phyloP scores from a whole-genome alignment of 1,140 invertebrate species.

The Teleogryllus occipitalis region DNA sequence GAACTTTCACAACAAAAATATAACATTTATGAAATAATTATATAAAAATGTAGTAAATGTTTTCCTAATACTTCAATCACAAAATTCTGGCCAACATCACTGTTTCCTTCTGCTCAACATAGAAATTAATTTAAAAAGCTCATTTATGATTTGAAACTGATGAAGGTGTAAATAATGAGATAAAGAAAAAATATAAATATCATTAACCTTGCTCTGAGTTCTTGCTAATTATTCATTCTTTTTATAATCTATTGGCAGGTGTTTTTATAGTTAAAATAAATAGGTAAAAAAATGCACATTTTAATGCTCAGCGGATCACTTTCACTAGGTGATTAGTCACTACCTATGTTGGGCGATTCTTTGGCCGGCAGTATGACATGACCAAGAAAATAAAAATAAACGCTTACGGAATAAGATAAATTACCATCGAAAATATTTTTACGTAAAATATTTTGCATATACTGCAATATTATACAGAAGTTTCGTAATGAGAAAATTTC shows the following conservation, averaged over 20 bases:
- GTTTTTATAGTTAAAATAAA: no score
- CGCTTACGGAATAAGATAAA: background rate
- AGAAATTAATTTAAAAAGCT: no score
- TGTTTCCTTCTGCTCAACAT: no score
- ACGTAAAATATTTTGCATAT: no score
- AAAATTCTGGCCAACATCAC: no score
- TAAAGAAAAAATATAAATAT: background rate
- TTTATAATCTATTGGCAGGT: no score
- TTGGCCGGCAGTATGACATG: background rate
- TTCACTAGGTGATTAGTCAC: background rate
- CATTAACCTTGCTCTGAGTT: no score
- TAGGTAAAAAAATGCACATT: no score
- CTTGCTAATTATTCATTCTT: no score
- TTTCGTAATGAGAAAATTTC: no score
- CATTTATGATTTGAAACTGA: background rate
- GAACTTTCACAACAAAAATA: background rate
- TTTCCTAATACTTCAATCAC: background rate
- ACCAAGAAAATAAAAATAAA: constrained; percentile 2
- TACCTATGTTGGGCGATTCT: background rate
- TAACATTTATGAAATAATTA: background rate
- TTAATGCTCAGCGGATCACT: background rate
- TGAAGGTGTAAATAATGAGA: background rate
- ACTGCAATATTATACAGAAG: no score
- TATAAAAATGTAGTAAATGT: background rate
- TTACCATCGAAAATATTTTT: no score